Evolutionary conservation across 2,797 vertebrate species (phyloP).

Genomic region (Delichon dasypus): DNA sequence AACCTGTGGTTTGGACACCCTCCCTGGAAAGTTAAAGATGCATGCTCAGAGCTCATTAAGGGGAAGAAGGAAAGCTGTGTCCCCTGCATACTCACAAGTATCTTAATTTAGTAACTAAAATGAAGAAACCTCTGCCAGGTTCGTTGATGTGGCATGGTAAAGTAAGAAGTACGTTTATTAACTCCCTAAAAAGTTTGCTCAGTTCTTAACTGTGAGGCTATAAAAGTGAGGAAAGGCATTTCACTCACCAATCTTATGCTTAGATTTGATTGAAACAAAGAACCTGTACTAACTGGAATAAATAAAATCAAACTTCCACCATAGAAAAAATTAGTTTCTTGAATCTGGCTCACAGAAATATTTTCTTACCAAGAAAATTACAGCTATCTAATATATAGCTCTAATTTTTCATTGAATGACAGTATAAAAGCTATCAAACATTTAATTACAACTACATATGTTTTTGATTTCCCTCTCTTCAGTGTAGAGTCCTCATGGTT

Average conservation of each 20-base stretch:
- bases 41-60: background rate
- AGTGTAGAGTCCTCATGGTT: background rate
- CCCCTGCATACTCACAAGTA: background rate
- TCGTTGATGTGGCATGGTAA: background rate
- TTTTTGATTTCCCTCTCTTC: background rate
- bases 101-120: background rate
- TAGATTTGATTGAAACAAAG: background rate
- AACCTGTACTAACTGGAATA: background rate
- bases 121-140: background rate
- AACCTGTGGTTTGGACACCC: constrained; percentile 24
- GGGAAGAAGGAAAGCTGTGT: background rate
- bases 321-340: background rate
- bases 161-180: background rate
- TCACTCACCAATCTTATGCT: background rate
- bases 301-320: background rate
- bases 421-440: background rate
- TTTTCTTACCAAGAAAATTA: background rate
- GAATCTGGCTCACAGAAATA: background rate
- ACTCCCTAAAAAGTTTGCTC: background rate
- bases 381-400: background rate
- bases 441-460: background rate
- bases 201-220: background rate
- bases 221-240: background rate
- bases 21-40: background rate
- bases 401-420: background rate